Evolutionary conservation across 2,797 vertebrate species (phyloP).

Genomic region (Sebastes wilsoni): DNA sequence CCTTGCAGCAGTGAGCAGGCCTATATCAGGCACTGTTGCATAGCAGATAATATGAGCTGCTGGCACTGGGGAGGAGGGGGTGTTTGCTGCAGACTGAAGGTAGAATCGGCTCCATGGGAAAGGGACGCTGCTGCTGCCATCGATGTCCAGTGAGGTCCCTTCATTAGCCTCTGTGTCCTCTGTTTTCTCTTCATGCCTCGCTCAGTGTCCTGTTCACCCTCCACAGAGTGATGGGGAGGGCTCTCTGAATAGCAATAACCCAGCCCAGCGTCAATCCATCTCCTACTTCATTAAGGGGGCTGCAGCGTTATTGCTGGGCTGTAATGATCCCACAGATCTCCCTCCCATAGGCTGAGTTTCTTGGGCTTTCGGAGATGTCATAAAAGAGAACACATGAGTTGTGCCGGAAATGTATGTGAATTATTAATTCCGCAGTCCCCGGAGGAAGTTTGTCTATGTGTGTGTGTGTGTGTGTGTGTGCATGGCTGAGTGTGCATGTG

Average conservation of each 20-base stretch:
- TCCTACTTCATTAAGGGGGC: conserved; percentile 72
- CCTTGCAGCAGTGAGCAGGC: conserved; percentile 41
- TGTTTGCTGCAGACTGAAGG: conserved; percentile 26
- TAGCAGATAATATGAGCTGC: conserved; percentile 53
- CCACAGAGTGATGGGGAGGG: conserved; percentile 48
- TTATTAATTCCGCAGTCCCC: conserved; percentile 72
- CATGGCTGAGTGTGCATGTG: too few species aligned
- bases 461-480: neutral
- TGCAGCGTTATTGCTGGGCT: conserved; percentile 63
- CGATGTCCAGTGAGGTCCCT: conserved; percentile 39
- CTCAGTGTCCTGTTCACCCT: conserved; percentile 38
- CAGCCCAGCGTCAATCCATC: conserved; percentile 58
- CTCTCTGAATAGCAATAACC: conserved; percentile 75
- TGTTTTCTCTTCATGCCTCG: conserved; percentile 36
- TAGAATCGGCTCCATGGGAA: conserved; percentile 24
- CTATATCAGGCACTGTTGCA: conserved; percentile 56
- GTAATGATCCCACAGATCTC: conserved; percentile 65
- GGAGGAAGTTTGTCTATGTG: conserved; percentile 44
- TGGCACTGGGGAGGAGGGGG: neutral
- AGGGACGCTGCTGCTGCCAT: conserved; percentile 13
- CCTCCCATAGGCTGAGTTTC: conserved; percentile 51
- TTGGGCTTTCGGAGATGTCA: conserved; percentile 59
- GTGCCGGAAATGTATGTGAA: conserved; percentile 69
- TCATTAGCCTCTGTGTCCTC: conserved; percentile 63
- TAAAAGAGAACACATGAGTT: conserved; percentile 69